A percentile compares a stretch with the other conserved stretches of the same genome.
Evolutionary conservation across 1,140 invertebrate genomes (phyloP).

Genomic region (Euura lappo): DNA sequence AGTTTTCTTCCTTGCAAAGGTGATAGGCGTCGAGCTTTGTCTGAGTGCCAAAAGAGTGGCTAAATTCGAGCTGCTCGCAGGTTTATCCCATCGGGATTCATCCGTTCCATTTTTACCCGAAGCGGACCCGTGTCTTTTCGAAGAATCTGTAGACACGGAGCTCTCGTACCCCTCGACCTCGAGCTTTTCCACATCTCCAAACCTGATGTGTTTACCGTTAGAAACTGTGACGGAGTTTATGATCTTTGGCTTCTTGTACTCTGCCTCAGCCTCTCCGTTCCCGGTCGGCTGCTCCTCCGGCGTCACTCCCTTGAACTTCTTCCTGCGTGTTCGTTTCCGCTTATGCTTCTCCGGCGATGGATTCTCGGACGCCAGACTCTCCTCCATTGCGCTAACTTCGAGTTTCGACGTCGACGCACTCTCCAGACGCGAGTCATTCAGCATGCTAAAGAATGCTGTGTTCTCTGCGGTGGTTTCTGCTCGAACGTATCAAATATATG

Average conservation of each 20-base stretch:
- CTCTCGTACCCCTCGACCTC: not conserved
- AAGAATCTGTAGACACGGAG: not conserved
- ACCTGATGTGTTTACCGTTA: slow-evolving; percentile 39
- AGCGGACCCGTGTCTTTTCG: not conserved
- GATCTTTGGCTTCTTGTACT: slow-evolving; percentile 34
- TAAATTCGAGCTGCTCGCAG: slow-evolving; percentile 18
- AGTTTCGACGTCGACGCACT: slow-evolving; percentile 24
- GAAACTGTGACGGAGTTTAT: slow-evolving; percentile 30
- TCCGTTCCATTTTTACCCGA: not conserved
- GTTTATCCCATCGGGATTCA: not conserved
- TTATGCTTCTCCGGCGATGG: not conserved
- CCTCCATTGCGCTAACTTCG: slow-evolving; percentile 24
- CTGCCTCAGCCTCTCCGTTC: slow-evolving; percentile 7
- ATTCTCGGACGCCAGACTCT: slow-evolving; percentile 15
- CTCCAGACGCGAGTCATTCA: slow-evolving; percentile 22
- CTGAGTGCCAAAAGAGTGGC: slow-evolving; percentile 36
- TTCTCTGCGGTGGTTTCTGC: slow-evolving; percentile 18
- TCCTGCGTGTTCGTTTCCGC: slow-evolving; percentile 36
- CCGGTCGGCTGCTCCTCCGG: not conserved
- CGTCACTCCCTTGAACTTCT: not conserved
- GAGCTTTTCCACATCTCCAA: slow-evolving; percentile 25
- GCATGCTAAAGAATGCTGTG: slow-evolving; percentile 27
- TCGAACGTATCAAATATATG: slow-evolving; percentile 12
- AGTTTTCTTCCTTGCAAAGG: slow-evolving; percentile 33
- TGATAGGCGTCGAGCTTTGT: slow-evolving; percentile 38